Conservation (phyloP, 1,140 invertebrate species). For the Caerostris darwini region DNA sequence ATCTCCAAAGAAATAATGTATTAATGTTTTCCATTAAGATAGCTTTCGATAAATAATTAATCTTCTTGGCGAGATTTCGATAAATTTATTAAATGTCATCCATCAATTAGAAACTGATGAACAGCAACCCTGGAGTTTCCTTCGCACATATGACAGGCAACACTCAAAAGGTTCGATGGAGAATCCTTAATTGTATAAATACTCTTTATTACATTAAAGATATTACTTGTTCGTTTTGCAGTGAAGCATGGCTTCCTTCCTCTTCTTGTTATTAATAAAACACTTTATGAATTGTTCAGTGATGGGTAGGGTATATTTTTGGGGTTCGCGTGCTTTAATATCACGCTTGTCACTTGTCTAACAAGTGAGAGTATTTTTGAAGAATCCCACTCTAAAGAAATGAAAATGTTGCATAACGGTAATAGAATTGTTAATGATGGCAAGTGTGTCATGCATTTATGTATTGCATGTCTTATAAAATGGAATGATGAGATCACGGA, state of each 20-base stretch:
- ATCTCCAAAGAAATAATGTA: no score
- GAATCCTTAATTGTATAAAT: constrained; percentile 63
- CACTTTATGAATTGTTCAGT: constrained; percentile 61
- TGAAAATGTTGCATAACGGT: not conserved
- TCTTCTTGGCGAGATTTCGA: not conserved
- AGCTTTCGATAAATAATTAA: not conserved
- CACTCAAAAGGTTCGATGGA: constrained; percentile 36
- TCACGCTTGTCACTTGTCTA: constrained; percentile 25
- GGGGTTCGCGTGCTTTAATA: constrained; percentile 25
- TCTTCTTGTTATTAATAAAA: constrained; percentile 56
- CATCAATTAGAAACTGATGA: constrained; percentile 26
- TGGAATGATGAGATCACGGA: no score
- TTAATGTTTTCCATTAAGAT: no score
- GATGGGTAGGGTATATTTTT: constrained; percentile 38
- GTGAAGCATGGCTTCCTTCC: not conserved
- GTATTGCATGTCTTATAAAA: not conserved
- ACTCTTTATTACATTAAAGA: constrained; percentile 69
- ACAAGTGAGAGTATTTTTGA: constrained; percentile 59
- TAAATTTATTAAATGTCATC: not conserved
- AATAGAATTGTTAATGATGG: not conserved
- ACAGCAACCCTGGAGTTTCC: constrained; percentile 46
- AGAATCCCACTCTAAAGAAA: not conserved
- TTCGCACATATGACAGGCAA: constrained; percentile 33
- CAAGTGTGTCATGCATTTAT: not conserved
- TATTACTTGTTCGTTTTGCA: constrained; percentile 65